phyloP scores from a whole-genome alignment of 2,113 vertebrate genomes.

The Xyliphius kryptos region DNA sequence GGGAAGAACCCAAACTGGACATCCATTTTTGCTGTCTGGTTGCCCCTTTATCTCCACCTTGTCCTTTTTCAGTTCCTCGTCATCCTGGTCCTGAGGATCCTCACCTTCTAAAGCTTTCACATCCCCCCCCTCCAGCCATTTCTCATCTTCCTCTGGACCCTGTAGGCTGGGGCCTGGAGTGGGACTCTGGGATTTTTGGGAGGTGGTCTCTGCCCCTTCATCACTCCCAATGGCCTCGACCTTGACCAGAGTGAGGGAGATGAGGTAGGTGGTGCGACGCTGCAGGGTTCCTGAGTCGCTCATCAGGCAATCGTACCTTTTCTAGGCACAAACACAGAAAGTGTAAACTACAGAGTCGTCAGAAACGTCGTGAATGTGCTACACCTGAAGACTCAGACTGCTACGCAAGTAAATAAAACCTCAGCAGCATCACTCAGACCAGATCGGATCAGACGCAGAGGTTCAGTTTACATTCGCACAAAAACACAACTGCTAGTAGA shows the following conservation, averaged over 20 bases:
- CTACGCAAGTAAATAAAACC: not conserved
- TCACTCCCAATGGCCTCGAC: conserved; percentile 63
- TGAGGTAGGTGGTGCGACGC: conserved; percentile 91
- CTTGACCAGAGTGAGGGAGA: conserved; percentile 91
- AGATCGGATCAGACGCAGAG: too few relatives aligned
- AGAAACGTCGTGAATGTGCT: not conserved
- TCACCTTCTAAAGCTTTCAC: not conserved
- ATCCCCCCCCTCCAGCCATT: not conserved
- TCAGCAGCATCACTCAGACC: too few relatives aligned
- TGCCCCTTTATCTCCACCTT: conserved; percentile 14
- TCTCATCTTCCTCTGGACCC: conserved; percentile 12
- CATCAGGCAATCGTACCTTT: conserved; percentile 16
- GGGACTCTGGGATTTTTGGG: conserved; percentile 32
- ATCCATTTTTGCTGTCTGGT: conserved; percentile 5
- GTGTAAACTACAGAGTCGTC: conserved; percentile 13
- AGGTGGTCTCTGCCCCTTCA: conserved; percentile 44
- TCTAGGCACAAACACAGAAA: conserved; percentile 48
- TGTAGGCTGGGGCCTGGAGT: not conserved
- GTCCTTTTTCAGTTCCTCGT: conserved; percentile 7
- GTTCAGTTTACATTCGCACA: not conserved
- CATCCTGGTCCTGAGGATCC: not conserved
- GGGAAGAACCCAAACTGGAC: conserved; percentile 16
- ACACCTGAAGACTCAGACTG: conserved; percentile 7
- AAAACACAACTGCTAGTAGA: not conserved
- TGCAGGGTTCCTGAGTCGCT: conserved; percentile 52